A percentile compares a stretch with the other conserved stretches of the same genome.
phyloP scores from a whole-genome alignment of 2,888 invertebrate genomes.

The Nasonovia ribisnigri region DNA sequence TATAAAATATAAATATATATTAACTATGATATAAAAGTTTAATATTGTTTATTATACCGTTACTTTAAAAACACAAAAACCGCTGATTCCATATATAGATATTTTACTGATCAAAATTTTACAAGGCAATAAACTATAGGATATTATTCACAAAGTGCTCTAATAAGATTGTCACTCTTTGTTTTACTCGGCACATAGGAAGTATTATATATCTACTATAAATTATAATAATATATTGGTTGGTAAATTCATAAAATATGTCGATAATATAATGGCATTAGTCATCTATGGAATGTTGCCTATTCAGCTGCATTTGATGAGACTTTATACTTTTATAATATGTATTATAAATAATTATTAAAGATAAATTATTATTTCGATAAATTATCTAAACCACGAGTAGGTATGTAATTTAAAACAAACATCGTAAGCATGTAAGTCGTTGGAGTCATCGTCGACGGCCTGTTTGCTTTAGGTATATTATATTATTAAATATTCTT shows the following conservation, averaged over 20 bases:
- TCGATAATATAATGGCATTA: neutral
- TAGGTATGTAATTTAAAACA: constrained; percentile 55
- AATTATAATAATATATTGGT: neutral
- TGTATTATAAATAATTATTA: neutral
- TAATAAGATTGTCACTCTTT: neutral
- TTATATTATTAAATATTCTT: constrained; percentile 13
- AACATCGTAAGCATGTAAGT: constrained; percentile 24
- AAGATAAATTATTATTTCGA: neutral
- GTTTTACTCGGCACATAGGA: neutral
- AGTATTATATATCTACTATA: neutral
- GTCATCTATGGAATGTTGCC: neutral
- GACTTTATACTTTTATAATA: neutral
- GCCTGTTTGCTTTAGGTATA: neutral
- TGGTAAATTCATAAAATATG: neutral
- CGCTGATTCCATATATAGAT: neutral
- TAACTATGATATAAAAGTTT: neutral
- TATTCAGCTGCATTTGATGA: neutral
- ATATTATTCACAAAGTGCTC: neutral
- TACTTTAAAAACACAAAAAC: neutral
- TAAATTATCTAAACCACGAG: neutral
- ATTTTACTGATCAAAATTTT: neutral
- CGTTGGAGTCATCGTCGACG: constrained; percentile 15
- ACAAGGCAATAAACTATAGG: neutral
- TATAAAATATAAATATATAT: too few species aligned
- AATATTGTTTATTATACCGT: neutral